Evolutionary conservation across 2,113 vertebrate species (phyloP).

Genomic region (Notothenia rossii): DNA sequence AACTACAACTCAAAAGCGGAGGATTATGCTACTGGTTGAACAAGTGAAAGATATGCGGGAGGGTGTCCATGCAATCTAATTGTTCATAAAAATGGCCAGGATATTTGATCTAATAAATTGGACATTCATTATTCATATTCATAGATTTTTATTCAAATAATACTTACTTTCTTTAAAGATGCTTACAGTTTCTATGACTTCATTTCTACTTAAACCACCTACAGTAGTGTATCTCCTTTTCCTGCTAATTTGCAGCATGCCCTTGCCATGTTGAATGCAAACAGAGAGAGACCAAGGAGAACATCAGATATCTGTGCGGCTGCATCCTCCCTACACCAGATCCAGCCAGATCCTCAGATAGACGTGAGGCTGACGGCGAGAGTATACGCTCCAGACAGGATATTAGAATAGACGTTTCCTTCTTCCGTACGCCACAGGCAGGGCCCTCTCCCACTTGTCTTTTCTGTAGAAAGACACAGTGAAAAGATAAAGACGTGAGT

Average conservation of each 20-base stretch:
- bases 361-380: constrained; percentile 59
- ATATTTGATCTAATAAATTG: neutral
- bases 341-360: constrained; percentile 79
- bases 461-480: constrained; percentile 59
- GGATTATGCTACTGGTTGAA: neutral
- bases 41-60: neutral
- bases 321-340: constrained; percentile 54
- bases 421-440: constrained; percentile 68
- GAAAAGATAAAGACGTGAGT: constrained; percentile 79
- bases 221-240: constrained; percentile 4
- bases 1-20: neutral
- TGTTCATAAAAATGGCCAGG: neutral
- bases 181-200: no score
- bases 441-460: constrained; percentile 68
- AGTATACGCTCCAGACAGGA: constrained; percentile 74
- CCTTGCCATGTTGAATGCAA: constrained; percentile 56
- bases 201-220: constrained; percentile 8
- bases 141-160: neutral
- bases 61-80: neutral
- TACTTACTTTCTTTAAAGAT: neutral
- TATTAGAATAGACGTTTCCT: constrained; percentile 81
- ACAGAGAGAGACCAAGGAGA: constrained; percentile 59
- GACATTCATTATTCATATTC: neutral
- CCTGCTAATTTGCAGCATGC: constrained; percentile 51
- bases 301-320: constrained; percentile 72